Evolutionary conservation across 2,888 invertebrate genomes (phyloP), one percentile per base, ranked within the genome.

Genomic region (Morpho achilles): DNA sequence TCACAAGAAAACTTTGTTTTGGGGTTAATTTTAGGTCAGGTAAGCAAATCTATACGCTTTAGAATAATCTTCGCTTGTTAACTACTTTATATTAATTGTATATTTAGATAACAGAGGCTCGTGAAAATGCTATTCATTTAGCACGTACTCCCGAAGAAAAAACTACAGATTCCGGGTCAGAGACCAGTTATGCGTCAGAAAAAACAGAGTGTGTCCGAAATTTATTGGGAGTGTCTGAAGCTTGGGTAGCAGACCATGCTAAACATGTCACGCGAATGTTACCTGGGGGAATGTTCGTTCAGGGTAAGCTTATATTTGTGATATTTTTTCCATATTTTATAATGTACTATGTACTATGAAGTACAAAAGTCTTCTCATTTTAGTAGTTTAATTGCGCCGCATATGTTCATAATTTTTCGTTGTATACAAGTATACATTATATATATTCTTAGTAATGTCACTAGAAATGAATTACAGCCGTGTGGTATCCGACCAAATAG

Each of bases 251-350:
- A 0, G 95, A 96, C 74, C 97, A 97, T 87, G 96, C 96, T 46
- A 94, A 94, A 77, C 95, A 96, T 91, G 96, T 96, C 1, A 95
- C 95, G 2, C 93, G 96, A 81, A 97, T 98, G 97, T 87, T 98
- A 62, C 96, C 97, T 42, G 98, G 98, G 47, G 98, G 97, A 50
- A 94, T 97, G 91, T 94, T 94, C 83, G 95, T 98, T 51, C 91
- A 97, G 75, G 98, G 95, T 82, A 64, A 51, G 23, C 45, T 56
- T 16, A 6, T n/a, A 16, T 1, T 16, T 16, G 16, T 16, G 16
- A 3, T 41, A 43, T 50, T n/a, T 16, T 47, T 5, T 47, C 5
- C 8, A 23, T 22, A 16, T 32, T 3, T 32, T 32, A 32, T 32
- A 32, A 32, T 23, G 2, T 4, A 2, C 3, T 2, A 32, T 32